phyloP scores from a whole-genome alignment of 2,113 vertebrate genomes.

The Corythoichthys intestinalis region DNA sequence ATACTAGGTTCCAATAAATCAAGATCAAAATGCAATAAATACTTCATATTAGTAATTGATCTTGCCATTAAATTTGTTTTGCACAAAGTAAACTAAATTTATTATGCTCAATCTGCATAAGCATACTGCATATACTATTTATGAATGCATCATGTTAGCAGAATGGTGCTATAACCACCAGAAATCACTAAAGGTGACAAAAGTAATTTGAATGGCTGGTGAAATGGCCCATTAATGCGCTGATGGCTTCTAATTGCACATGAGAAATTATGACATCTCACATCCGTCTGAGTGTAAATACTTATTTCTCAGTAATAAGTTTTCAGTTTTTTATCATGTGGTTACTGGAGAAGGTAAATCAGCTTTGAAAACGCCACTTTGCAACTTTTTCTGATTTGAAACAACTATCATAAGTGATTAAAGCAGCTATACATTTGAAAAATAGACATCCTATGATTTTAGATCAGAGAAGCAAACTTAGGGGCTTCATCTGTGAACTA shows the following conservation, averaged over 20 bases:
- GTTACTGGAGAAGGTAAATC: neutral
- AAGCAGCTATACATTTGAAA: neutral
- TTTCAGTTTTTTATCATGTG: constrained; percentile 16
- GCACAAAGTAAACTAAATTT: no score
- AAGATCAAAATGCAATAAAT: neutral
- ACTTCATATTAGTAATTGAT: neutral
- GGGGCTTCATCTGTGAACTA: neutral
- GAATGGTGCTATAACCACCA: neutral
- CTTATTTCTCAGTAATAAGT: constrained; percentile 17
- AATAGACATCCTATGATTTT: neutral
- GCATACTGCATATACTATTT: no score
- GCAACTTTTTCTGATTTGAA: constrained; percentile 15
- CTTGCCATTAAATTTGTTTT: neutral
- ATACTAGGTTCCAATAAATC: neutral
- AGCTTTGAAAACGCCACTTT: constrained; percentile 15
- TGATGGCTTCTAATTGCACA: constrained; percentile 26
- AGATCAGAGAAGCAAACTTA: neutral
- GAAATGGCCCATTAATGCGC: constrained; percentile 13
- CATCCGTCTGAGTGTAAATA: constrained; percentile 14
- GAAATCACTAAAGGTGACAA: neutral
- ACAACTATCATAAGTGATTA: constrained; percentile 2
- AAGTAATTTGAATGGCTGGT: constrained; percentile 14
- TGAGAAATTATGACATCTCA: constrained; percentile 32
- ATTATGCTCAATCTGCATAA: no score
- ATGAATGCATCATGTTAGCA: no score